phyloP scores from a whole-genome alignment of 1,140 invertebrate species.

The Diorhabda carinulata region DNA sequence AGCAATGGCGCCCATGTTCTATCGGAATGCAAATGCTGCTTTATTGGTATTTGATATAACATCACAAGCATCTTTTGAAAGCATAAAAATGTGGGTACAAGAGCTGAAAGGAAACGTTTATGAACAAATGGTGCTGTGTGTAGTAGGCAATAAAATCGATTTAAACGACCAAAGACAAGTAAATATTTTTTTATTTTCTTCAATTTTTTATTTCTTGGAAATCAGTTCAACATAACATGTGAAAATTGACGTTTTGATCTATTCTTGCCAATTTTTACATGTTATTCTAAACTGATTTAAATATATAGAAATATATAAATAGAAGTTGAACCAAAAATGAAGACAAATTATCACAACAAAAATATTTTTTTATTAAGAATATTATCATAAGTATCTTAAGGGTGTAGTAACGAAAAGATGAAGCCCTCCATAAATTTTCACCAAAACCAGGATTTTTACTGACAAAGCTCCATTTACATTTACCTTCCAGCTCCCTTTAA shows the following conservation, averaged over 20 bases:
- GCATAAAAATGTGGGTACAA: slow-evolving; percentile 76
- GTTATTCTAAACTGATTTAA: no score
- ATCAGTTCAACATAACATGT: neutral
- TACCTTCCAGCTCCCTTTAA: no score
- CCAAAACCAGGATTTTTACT: no score
- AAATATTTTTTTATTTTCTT: slow-evolving; percentile 4
- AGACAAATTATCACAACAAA: no score
- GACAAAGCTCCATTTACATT: no score
- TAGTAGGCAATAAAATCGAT: slow-evolving; percentile 87
- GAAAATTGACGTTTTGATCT: neutral
- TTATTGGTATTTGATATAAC: slow-evolving; percentile 86
- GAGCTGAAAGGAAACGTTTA: slow-evolving; percentile 74
- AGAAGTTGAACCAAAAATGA: no score
- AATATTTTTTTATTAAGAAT: no score
- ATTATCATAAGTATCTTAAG: no score
- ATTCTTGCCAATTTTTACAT: neutral
- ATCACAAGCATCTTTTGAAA: slow-evolving; percentile 63
- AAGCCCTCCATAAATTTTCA: no score
- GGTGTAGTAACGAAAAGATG: no score
- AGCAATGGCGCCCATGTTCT: slow-evolving; percentile 90
- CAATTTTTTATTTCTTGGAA: slow-evolving; percentile 4
- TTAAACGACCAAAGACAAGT: slow-evolving; percentile 56
- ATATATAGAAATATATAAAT: no score
- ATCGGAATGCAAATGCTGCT: slow-evolving; percentile 83
- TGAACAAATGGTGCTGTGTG: slow-evolving; percentile 67